Evolutionary conservation across 2,113 vertebrate species (phyloP).

Genomic region (Lota lota): DNA sequence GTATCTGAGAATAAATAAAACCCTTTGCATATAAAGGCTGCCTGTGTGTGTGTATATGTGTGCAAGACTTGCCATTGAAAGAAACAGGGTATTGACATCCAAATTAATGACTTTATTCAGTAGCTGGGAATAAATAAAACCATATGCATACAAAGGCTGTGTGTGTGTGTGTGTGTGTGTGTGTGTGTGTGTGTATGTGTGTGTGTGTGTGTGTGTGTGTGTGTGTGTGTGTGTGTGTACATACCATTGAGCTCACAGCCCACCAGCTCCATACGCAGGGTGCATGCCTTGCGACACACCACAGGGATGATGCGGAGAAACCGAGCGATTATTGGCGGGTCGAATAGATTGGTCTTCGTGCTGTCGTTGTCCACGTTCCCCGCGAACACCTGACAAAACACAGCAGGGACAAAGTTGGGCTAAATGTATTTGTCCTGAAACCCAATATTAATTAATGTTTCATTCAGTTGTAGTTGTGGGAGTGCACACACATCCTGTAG

Average conservation of each 20-base stretch:
- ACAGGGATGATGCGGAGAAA: conserved; percentile 84
- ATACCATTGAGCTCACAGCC: conserved; percentile 95
- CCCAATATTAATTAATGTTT: not conserved
- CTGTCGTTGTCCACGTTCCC: conserved; percentile 83
- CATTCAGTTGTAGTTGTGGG: not conserved
- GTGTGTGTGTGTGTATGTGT: not conserved
- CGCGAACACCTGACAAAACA: conserved; percentile 76
- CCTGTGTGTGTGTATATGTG: not conserved
- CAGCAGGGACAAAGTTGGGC: not conserved
- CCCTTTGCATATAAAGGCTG: not conserved
- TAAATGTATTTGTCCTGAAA: not conserved
- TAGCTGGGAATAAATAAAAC: not conserved
- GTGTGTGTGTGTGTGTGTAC: conserved; percentile 11
- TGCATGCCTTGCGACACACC: conserved; percentile 83
- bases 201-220: not conserved
- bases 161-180: not conserved
- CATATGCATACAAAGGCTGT: not conserved
- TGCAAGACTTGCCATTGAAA: conserved; percentile 80
- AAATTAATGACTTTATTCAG: conserved; percentile 10
- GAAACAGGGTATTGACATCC: not conserved
- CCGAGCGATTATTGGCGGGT: conserved; percentile 80
- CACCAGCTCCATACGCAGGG: conserved; percentile 90
- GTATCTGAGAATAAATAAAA: not conserved
- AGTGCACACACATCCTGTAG: no score
- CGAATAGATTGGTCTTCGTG: conserved; percentile 82